phyloP scores from a whole-genome alignment of 1,140 invertebrate genomes.

The Teleogryllus occipitalis region DNA sequence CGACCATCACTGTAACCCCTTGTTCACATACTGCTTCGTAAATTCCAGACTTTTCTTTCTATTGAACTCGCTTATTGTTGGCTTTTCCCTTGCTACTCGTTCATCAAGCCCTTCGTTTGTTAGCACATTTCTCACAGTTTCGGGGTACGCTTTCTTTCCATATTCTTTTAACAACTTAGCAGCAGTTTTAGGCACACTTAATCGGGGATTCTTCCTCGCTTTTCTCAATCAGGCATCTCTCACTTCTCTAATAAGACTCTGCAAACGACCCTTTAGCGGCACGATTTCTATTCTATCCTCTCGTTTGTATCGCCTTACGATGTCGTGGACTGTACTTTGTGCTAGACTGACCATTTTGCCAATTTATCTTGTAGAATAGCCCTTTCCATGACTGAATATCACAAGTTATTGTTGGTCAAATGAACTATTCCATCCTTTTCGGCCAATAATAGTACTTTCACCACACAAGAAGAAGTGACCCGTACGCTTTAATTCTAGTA shows the following conservation, averaged over 20 bases:
- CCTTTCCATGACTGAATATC: neutral
- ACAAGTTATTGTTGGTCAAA: neutral
- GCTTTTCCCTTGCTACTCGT: too few species aligned
- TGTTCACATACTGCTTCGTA: too few species aligned
- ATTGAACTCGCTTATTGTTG: too few species aligned
- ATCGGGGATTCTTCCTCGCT: neutral
- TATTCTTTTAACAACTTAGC: too few species aligned
- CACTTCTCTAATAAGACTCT: neutral
- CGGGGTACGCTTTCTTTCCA: too few species aligned
- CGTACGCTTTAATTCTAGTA: too few species aligned
- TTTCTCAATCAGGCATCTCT: neutral
- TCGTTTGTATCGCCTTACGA: neutral
- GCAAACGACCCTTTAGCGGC: neutral
- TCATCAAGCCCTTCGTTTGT: too few species aligned
- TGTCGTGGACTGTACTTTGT: neutral
- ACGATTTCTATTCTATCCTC: neutral
- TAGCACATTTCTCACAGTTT: too few species aligned
- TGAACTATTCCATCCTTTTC: neutral
- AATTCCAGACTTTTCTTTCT: too few species aligned
- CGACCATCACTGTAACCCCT: too few species aligned
- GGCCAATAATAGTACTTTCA: neutral
- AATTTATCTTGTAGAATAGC: neutral
- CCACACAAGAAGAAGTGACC: too few species aligned
- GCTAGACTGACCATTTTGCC: neutral
- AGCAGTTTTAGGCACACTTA: too few species aligned